Evolutionary conservation across 2,888 invertebrate species (phyloP).

Genomic region (Apamea monoglypha): DNA sequence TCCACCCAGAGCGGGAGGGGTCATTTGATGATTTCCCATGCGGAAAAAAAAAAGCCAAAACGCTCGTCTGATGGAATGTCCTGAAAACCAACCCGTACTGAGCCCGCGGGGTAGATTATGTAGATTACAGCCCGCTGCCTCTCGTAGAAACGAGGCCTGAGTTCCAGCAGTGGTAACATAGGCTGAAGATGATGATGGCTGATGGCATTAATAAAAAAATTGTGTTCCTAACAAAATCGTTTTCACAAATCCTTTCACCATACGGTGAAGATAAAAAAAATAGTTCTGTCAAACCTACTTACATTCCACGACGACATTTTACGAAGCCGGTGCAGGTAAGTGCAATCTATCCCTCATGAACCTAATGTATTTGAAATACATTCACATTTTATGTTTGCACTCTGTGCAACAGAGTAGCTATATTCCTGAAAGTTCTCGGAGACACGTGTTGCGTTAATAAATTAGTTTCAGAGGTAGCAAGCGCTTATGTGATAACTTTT

Average conservation of each 20-base stretch:
- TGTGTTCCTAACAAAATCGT: neutral
- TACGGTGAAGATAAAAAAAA: neutral
- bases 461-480: constrained; percentile 33
- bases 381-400: constrained; percentile 38
- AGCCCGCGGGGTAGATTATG: too few relatives aligned
- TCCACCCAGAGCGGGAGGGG: too few relatives aligned
- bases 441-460: constrained; percentile 53
- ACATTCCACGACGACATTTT: neutral
- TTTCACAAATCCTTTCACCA: neutral
- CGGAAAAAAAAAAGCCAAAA: too few relatives aligned
- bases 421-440: constrained; percentile 29
- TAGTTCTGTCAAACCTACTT: neutral
- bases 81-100: neutral
- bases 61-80: too few relatives aligned
- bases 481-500: constrained; percentile 13
- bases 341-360: constrained; percentile 23
- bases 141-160: too few relatives aligned
- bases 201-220: neutral
- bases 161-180: too few relatives aligned
- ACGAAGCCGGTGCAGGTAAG: constrained; percentile 18
- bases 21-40: too few relatives aligned
- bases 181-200: too few relatives aligned
- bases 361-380: constrained; percentile 41
- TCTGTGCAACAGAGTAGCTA: constrained; percentile 22
- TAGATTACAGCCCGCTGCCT: too few relatives aligned